Base-by-base conservation (phyloP, 2,113 vertebrate genomes). In the Prinia subflava region DNA sequence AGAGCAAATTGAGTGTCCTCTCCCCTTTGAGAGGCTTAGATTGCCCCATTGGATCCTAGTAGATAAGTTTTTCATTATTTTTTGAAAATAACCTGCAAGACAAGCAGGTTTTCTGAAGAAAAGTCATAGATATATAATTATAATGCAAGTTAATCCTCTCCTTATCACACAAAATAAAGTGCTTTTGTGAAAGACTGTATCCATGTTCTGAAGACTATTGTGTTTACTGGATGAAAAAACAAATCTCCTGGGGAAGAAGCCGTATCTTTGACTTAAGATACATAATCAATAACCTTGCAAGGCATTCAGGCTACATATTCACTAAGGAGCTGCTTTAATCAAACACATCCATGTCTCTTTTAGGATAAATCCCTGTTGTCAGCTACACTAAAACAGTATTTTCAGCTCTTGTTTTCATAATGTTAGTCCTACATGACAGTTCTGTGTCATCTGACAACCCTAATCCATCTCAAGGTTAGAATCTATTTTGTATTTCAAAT, bases 401-500 rank as follows among this genome's bases (percentile, higher is more conserved):
- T 93, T 47, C 62, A 84, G 46, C 60, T 95, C 89, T 81, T 64
- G 42, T 96, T 96, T 87, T 94, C 59, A 69, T 90, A 88, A 87
- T 11, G 23, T 91, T 95, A 95, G 71, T 92, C 64, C 81, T 90
- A 59, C 64, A 93, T 96, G 96, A 97, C 81, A 89, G 68, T 94
- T 91, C 92, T 94, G 91, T 90, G 88, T 95, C 96, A 96, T 87
- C 80, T 78, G 90, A 95, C 83, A 97, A 71, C 88, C 52, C 71
- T 87, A 92, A 78, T 94, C 69, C 59, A 90, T 96, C 87, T 94
- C 94, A 97, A 97, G 94, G 95, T 97, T 94, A 95, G 88, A 95
- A 94, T 94, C 76, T 85, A 77, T 95, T 95, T 95, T 95, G 74
- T 95, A 70, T 97, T 97, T 97, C 89, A 90, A 70, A 97, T 96